Evolutionary conservation across 92 coral and sea anemone species (phyloP).

Genomic region (Paramuricea clavata): DNA sequence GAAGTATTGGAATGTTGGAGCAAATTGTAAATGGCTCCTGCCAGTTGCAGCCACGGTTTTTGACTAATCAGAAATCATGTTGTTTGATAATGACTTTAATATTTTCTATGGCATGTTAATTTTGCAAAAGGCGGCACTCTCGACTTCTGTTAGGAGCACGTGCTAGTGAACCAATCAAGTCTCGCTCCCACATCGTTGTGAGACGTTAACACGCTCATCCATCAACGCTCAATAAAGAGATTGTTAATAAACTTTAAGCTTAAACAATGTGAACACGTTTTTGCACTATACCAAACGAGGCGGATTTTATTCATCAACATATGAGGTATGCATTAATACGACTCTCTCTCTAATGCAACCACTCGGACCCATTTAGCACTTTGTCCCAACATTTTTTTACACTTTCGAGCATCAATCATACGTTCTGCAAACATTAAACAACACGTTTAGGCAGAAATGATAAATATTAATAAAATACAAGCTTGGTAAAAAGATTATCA

Average conservation of each 20-base stretch:
- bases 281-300: background rate
- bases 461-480: background rate
- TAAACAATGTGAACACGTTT: slow-evolving; percentile 49
- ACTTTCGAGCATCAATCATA: background rate
- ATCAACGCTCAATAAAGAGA: slow-evolving; percentile 12
- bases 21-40: background rate
- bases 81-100: slow-evolving; percentile 33
- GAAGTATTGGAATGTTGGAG: background rate
- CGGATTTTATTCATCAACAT: background rate
- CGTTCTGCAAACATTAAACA: background rate
- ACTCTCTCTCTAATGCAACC: background rate
- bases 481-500: background rate
- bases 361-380: slow-evolving; percentile 6
- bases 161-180: slow-evolving; percentile 30
- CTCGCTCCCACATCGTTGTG: background rate
- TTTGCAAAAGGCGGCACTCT: slow-evolving; percentile 33
- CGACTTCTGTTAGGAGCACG: slow-evolving; percentile 18
- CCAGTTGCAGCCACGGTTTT: background rate
- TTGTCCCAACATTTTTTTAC: background rate
- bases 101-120: slow-evolving; percentile 40
- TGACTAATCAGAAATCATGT: background rate
- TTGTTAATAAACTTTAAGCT: slow-evolving; percentile 22
- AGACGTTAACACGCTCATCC: background rate
- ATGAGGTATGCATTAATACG: background rate
- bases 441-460: background rate